These are phyloP conservation scores for Musca domestica DNA, from an alignment of 1,140 invertebrate species.

Conservation along the genomic window DNA sequence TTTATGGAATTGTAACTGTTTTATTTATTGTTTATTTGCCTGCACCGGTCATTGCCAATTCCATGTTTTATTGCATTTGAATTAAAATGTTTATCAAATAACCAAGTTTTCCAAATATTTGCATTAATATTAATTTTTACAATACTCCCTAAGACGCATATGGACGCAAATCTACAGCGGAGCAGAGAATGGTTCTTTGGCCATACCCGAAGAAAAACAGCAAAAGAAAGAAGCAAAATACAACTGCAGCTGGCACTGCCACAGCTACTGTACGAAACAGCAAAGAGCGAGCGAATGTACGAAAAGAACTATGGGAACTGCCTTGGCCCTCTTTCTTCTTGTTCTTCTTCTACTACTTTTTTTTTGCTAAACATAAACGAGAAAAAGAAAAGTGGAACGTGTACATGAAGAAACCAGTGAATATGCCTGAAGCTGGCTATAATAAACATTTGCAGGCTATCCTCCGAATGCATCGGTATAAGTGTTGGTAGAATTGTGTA, in stretches of 20 bases:
- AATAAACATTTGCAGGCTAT: slow-evolving; percentile 18
- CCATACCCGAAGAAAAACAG: neutral
- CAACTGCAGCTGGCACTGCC: neutral
- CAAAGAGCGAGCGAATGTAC: neutral
- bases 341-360: neutral
- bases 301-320: slow-evolving; percentile 10
- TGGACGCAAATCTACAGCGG: neutral
- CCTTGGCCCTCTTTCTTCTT: slow-evolving; percentile 17
- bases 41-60: too few species aligned
- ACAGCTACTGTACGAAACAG: neutral
- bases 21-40: too few species aligned
- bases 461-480: too few species aligned
- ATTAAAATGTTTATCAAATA: too few species aligned
- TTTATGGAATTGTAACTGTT: too few species aligned
- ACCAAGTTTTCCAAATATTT: too few species aligned
- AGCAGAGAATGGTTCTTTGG: neutral
- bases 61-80: too few species aligned
- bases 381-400: neutral
- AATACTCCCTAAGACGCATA: too few species aligned
- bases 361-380: neutral
- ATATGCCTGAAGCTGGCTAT: slow-evolving; percentile 17
- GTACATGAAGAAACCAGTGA: slow-evolving; percentile 20
- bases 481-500: too few species aligned
- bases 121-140: too few species aligned
- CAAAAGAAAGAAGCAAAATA: neutral